These are phyloP conservation scores for Syndactyla subalaris DNA, from an alignment of 2,797 vertebrate species.

Conservation along the genomic window DNA sequence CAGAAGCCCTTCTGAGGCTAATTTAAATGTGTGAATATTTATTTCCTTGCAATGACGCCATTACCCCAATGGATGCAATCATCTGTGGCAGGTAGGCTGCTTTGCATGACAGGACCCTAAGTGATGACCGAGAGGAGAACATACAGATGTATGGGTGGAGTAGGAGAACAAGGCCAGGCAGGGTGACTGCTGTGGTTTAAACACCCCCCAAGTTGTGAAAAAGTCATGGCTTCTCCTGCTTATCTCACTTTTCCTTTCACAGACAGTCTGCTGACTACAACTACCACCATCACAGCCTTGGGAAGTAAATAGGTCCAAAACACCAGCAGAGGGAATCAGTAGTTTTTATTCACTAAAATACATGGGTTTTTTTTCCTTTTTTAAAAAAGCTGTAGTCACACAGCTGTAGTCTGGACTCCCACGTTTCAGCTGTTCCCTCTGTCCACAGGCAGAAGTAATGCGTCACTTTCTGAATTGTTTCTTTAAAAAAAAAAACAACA, in stretches of 20 bases:
- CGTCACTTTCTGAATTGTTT: conserved; percentile 67
- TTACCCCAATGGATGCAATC: neutral
- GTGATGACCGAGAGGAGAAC: neutral
- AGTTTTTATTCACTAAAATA: conserved; percentile 57
- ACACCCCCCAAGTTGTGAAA: neutral
- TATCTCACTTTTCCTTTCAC: conserved; percentile 20
- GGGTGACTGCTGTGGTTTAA: neutral
- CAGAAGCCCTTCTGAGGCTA: neutral
- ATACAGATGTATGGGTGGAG: neutral
- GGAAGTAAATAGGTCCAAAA: conserved; percentile 31
- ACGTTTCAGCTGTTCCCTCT: conserved; percentile 74
- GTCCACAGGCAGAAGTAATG: conserved; percentile 70
- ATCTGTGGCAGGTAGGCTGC: neutral
- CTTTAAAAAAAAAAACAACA: neutral
- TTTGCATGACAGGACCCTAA: neutral
- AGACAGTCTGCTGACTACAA: neutral
- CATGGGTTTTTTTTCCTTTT: neutral
- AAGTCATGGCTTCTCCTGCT: neutral
- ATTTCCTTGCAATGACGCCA: neutral
- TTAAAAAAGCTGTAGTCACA: conserved; percentile 53
- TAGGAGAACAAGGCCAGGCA: neutral
- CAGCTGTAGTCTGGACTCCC: conserved; percentile 74
- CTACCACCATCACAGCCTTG: neutral
- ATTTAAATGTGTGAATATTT: neutral
- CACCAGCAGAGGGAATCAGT: conserved; percentile 63